Evolutionary conservation across 1,140 invertebrate species (phyloP).

Genomic region (Drosophila parvula): DNA sequence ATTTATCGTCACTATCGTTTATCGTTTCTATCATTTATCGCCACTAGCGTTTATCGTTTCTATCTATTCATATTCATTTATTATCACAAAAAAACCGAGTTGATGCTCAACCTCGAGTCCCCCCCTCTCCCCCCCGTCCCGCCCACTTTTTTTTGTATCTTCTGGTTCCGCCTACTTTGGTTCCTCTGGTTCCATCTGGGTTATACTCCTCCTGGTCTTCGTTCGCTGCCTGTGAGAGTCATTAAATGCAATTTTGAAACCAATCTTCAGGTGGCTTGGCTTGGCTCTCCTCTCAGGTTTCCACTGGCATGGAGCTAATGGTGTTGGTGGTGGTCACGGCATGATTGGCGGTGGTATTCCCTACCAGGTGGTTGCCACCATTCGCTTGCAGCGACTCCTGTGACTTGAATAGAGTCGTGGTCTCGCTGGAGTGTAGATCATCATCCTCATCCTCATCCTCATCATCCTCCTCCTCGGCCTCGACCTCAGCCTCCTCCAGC

Average conservation of each 20-base stretch:
- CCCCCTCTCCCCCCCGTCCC: conserved; percentile 1
- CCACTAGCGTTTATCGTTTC: conserved; percentile 26
- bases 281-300: conserved; percentile 29
- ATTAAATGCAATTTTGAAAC: conserved; percentile 77
- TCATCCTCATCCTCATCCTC: conserved; percentile 56
- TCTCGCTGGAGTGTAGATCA: conserved; percentile 69
- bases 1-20: conserved; percentile 26
- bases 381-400: conserved; percentile 62
- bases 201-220: neutral
- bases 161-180: neutral
- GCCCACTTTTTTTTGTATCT: neutral
- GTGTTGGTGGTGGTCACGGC: neutral
- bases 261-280: conserved; percentile 42
- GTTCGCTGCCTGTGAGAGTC: conserved; percentile 4
- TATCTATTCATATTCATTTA: conserved; percentile 66
- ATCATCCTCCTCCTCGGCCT: neutral
- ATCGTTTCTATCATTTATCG: conserved; percentile 40
- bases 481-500: neutral
- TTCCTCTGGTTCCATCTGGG: neutral
- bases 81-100: conserved; percentile 71
- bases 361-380: conserved; percentile 36
- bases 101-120: conserved; percentile 13
- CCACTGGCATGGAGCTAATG: conserved; percentile 25
- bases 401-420: conserved; percentile 69
- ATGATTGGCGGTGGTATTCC: conserved; percentile 8